Evolutionary conservation across 2,113 vertebrate genomes (phyloP).

Genomic region (Clinocottus analis): DNA sequence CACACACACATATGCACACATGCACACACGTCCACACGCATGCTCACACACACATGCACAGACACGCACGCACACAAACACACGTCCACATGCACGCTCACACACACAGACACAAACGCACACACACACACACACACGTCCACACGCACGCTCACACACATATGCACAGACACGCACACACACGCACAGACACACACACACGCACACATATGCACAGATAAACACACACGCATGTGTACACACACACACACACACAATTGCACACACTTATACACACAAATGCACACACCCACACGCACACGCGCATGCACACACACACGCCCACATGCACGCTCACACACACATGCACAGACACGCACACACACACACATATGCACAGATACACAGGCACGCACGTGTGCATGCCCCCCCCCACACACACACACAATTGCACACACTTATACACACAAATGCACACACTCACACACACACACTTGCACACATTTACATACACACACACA

Average conservation of each 20-base stretch:
- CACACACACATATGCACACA: background rate
- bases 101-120: background rate
- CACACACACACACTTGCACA: background rate
- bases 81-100: too few species aligned
- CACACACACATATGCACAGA: constrained; percentile 9
- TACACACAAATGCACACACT: too few species aligned
- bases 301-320: constrained; percentile 2
- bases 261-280: too few species aligned
- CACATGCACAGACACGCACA: background rate
- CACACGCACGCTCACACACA: too few species aligned
- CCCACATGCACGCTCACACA: background rate
- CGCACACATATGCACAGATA: too few species aligned
- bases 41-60: background rate
- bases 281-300: background rate
- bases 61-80: constrained; percentile 8
- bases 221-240: background rate
- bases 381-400: too few species aligned
- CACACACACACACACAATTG: constrained; percentile 16
- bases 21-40: too few species aligned
- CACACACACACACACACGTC: background rate
- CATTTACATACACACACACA: background rate
- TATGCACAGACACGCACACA: background rate
- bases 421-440: too few species aligned
- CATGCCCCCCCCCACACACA: too few species aligned
- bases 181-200: constrained; percentile 16